Evolutionary conservation across 1,140 invertebrate species (phyloP), one percentile per base, ranked within the genome.

Genomic region (Drosophila lacteicornis): DNA sequence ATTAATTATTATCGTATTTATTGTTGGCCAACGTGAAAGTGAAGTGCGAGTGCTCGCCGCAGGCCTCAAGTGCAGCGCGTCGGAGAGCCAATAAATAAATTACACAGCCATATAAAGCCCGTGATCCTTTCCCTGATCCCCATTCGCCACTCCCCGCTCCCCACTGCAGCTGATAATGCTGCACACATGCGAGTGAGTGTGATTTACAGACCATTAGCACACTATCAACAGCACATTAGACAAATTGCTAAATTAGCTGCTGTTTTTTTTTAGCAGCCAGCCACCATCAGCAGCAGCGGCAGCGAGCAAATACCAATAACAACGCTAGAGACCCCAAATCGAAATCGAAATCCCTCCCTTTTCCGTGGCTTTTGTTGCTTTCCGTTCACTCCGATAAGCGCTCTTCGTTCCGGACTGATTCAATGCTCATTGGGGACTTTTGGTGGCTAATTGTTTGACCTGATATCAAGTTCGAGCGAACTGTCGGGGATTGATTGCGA

Each of bases 1-100:
- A 84, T 85, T 90, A 90, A 90, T 90, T 90, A 90, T 88, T 88
- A 88, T 88, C 84, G 85, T 84, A 70, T 88, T 84, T 88, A 88
- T 84, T 82, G 63, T 84, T 82, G 67, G 57, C 59, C 57, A 75
- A 53, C 80, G 53, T 40, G 77, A 88, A 84, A 88, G 76, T 84
- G 73, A 80, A 80, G 78, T 84, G 69, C 57, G 46, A 79, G 79
- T 46, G 30, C n/a, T 15, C 13, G 27, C 12, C 12, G 30, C 11
- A 43, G 46, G 63, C 33, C 68, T 75, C 77, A 80, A 87, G 84
- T 83, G 79, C 46, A 40, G 50, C 42, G 51, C 42, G 47, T 33
- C 51, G 51, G 47, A 36, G 53, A 49, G 58, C 30, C 77, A 69
- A 73, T 83, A 88, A 86, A 83, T 78, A 66, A 74, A 80, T 76